Percentiles rank a stretch among this genome's conserved stretches.
These are phyloP conservation scores for Atta texana DNA, from an alignment of 1,140 invertebrate species.

Conservation along the genomic window DNA sequence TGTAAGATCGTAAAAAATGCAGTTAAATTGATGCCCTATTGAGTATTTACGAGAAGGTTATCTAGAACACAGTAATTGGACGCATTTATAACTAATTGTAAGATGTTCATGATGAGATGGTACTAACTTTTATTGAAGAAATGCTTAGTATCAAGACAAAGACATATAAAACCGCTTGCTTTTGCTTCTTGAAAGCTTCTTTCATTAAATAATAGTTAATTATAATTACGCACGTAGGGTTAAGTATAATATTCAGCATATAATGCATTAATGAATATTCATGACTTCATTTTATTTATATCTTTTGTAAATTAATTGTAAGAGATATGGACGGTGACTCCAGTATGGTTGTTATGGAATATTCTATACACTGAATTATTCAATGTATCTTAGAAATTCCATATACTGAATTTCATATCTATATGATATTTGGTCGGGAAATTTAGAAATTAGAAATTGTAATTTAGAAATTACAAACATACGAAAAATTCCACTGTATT, in stretches of 20 bases:
- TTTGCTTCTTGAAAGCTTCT: neutral
- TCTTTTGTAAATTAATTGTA: no score
- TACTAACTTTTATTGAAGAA: slow-evolving; percentile 28
- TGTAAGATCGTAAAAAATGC: slow-evolving; percentile 17
- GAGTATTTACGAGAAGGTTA: slow-evolving; percentile 34
- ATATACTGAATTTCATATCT: no score
- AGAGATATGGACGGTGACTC: no score
- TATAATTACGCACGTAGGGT: neutral
- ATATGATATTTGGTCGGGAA: no score
- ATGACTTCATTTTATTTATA: no score
- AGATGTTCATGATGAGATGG: slow-evolving; percentile 18
- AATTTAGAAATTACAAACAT: no score
- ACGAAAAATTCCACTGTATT: no score
- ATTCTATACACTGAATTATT: no score
- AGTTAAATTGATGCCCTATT: slow-evolving; percentile 32
- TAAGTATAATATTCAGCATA: neutral
- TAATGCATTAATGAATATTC: neutral
- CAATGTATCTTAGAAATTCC: no score
- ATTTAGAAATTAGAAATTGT: no score
- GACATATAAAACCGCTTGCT: neutral
- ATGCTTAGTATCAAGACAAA: slow-evolving; percentile 5
- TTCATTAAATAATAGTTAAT: neutral
- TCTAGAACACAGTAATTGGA: slow-evolving; percentile 26
- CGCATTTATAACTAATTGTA: slow-evolving; percentile 28
- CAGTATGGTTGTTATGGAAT: no score